Conservation (phyloP, 2,797 vertebrate species). For the Manis pentadactyla region DNA sequence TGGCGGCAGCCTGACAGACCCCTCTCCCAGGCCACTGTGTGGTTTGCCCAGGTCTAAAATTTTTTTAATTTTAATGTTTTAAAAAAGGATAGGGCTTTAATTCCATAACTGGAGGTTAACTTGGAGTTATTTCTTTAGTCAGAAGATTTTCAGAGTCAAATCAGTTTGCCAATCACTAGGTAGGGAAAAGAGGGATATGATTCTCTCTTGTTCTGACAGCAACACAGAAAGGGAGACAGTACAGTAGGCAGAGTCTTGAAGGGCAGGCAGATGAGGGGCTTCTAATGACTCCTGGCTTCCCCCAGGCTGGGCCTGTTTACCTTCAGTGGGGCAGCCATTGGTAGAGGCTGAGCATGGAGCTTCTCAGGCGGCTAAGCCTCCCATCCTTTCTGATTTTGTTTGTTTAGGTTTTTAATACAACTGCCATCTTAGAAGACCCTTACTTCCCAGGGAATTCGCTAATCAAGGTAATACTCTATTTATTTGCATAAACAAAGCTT, state of each 20-base stretch:
- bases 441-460: slow-evolving; percentile 72
- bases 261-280: background rate
- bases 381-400: slow-evolving; percentile 56
- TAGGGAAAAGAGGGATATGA: background rate
- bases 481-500: slow-evolving; percentile 72
- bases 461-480: slow-evolving; percentile 70
- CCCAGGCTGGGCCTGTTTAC: background rate
- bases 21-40: background rate
- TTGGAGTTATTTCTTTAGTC: slow-evolving; percentile 1
- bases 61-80: background rate
- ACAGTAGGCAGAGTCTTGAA: background rate
- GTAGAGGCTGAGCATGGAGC: background rate
- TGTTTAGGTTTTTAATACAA: slow-evolving; percentile 63
- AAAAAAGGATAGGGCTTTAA: background rate
- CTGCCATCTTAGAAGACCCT: slow-evolving; percentile 65
- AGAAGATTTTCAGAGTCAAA: background rate
- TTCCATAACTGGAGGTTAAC: slow-evolving; percentile 11
- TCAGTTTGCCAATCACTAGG: background rate
- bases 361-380: slow-evolving; percentile 47
- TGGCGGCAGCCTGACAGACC: too few relatives aligned
- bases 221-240: background rate
- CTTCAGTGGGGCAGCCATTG: background rate
- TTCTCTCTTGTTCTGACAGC: background rate
- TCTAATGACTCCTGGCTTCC: background rate
- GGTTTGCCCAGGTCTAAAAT: background rate